Evolutionary conservation across 2,888 invertebrate species (phyloP).

Genomic region (Lordiphosa andalusiaca): DNA sequence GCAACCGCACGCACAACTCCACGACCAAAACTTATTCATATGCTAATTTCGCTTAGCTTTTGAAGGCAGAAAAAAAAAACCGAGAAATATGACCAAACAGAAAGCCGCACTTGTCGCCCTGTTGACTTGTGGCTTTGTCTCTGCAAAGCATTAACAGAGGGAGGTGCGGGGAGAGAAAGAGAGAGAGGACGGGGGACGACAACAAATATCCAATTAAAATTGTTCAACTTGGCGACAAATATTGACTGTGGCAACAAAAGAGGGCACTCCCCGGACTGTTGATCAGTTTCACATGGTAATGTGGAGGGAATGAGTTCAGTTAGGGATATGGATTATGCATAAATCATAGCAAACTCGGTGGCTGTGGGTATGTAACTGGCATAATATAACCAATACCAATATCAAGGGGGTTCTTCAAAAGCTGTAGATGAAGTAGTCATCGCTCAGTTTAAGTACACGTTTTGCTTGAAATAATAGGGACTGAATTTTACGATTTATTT

Average conservation of each 20-base stretch:
- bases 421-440: too few species aligned
- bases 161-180: background rate
- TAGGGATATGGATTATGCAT: background rate
- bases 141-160: background rate
- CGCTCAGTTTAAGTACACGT: too few species aligned
- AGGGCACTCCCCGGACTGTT: constrained; percentile 7
- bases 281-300: constrained; percentile 28
- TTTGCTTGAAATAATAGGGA: too few species aligned
- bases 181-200: constrained; percentile 20
- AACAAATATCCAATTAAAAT: constrained; percentile 69
- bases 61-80: constrained; percentile 10
- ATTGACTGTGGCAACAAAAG: constrained; percentile 26
- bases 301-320: constrained; percentile 10
- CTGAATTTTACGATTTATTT: too few species aligned
- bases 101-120: constrained; percentile 45
- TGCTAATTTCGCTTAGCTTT: constrained; percentile 63
- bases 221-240: constrained; percentile 56
- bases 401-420: too few species aligned
- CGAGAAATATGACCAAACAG: constrained; percentile 40
- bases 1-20: constrained; percentile 18
- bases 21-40: constrained; percentile 59
- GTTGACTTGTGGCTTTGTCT: constrained; percentile 40
- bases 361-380: too few species aligned
- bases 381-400: too few species aligned
- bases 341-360: too few species aligned